Base-by-base conservation (phyloP, 2,113 vertebrate genomes). In the Brachypteracias leptosomus region DNA sequence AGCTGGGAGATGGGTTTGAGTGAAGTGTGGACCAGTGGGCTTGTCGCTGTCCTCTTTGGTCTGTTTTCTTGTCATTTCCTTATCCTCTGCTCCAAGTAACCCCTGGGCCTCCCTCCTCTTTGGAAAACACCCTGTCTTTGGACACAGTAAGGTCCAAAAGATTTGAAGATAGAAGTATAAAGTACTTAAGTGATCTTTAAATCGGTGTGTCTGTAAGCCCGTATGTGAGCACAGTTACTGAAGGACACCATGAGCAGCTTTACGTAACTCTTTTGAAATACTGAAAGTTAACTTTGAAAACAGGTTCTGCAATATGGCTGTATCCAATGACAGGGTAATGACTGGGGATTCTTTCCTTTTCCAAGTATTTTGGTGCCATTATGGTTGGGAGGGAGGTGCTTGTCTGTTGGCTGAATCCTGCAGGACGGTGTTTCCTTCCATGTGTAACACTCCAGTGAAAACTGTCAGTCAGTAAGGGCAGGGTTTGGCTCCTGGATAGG, bases 211-310 rank as follows among this genome's bases (percentile, higher is more conserved):
- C 67, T 73, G 14, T 73, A 42, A 68, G 44, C 59, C 63, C 13
- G 1, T 57, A 3, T 38, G 9, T 6, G 22, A 82, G 11, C 57
- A 3, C 36, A 42, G 17, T 35, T 36, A 33, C 25, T 31, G 5
- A 78, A 75, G 16, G 10, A 6, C 0, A 0, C 15, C 42, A 26
- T 2, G 1, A 67, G 42, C 62, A 57, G 57, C 66, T 68, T 71
- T 63, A 16, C 0, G 10, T 65, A 36, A 36, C 14, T 19, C 59
- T 87, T 26, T 33, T 35, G 35, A 76, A 85, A 47, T 26, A 75
- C 33, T 29, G 44, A 40, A 46, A 83, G 52, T 40, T 70, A 54
- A 62, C 65, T 46, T 73, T n/a, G 57, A 71, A 35, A 86, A 11
- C 0, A 16, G 33, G 16, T 3, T 72, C 92, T 67, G 59, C 35